A percentile compares a stretch with the other conserved stretches of the same genome.
phyloP scores from a whole-genome alignment of 2,888 invertebrate species.

The Lycocerus yunnanus region DNA sequence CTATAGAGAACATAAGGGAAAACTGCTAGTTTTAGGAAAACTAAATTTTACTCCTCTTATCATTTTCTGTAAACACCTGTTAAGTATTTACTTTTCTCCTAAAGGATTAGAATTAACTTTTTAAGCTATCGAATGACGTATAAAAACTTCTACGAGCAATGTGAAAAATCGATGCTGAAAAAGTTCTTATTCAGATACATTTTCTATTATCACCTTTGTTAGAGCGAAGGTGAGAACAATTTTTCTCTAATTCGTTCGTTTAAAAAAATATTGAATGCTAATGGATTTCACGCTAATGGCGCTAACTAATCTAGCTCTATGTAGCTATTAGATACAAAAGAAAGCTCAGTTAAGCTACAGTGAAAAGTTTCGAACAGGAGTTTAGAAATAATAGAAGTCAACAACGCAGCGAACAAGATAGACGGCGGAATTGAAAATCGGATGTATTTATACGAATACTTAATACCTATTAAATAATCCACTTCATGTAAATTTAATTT shows the following conservation, averaged over 20 bases:
- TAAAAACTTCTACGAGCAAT: not conserved
- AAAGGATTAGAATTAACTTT: not conserved
- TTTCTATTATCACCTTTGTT: not conserved
- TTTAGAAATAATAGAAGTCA: not conserved
- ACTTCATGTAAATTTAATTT: not conserved
- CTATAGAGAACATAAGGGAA: conserved; percentile 28
- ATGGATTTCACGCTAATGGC: not conserved
- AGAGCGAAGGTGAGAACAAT: not conserved
- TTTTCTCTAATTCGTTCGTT: not conserved
- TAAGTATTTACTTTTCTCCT: not conserved
- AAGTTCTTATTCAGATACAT: not conserved
- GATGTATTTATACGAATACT: not conserved
- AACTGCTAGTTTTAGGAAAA: conserved; percentile 16
- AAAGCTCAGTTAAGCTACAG: not conserved
- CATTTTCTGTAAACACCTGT: not conserved
- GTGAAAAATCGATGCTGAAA: not conserved
- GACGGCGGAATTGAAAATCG: not conserved
- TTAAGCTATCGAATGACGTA: not conserved
- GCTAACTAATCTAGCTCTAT: not conserved
- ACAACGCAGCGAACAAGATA: not conserved
- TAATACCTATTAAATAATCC: not conserved
- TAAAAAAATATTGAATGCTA: not conserved
- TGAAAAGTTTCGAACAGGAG: not conserved
- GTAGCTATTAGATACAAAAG: not conserved
- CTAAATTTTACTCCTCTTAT: not conserved